Conservation (phyloP, 1,140 invertebrate species). For the Watersipora subatra region DNA sequence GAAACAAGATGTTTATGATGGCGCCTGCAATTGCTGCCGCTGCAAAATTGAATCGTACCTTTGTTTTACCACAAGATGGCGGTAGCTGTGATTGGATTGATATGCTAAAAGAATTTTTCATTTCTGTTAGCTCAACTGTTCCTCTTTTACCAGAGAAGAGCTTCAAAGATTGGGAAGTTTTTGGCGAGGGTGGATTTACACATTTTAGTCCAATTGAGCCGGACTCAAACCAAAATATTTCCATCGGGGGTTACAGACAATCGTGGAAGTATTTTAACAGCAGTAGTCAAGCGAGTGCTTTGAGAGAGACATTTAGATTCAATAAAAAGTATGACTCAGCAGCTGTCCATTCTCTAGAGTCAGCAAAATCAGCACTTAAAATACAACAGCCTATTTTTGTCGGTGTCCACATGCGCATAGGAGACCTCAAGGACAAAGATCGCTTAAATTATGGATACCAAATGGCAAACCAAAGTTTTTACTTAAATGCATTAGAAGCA, state of each 20-base stretch:
- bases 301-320: constrained; percentile 3
- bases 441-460: background rate
- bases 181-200: background rate
- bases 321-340: background rate
- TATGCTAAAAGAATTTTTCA: background rate
- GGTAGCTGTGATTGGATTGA: background rate
- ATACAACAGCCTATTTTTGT: background rate
- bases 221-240: background rate
- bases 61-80: background rate
- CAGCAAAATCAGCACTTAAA: background rate
- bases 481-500: background rate
- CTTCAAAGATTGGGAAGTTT: background rate
- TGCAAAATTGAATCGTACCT: background rate
- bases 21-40: background rate
- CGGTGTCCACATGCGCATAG: background rate
- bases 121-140: background rate
- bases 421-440: constrained; percentile 7
- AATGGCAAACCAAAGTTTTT: background rate
- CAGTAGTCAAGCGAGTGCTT: background rate
- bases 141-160: too few relatives aligned
- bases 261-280: constrained; percentile 10
- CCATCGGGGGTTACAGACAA: constrained; percentile 7
- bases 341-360: background rate
- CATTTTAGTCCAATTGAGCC: background rate
- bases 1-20: constrained; percentile 4